Conservation (phyloP, 2,797 vertebrate genomes). For the Cyclopterus lumpus region DNA sequence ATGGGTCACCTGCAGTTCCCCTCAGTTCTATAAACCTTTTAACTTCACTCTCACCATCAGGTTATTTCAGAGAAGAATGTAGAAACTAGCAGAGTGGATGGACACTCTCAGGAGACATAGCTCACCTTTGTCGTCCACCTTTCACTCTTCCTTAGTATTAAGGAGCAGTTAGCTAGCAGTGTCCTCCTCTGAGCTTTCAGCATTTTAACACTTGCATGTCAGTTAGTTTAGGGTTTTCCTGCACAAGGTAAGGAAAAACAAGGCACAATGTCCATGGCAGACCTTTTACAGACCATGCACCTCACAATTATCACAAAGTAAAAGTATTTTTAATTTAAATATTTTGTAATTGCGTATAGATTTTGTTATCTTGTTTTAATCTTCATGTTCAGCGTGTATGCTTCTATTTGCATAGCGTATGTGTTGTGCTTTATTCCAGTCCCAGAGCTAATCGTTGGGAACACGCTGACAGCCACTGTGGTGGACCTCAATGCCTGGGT, state of each 20-base stretch:
- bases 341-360: background rate
- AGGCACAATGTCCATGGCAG: background rate
- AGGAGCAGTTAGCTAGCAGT: background rate
- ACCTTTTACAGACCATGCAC: background rate
- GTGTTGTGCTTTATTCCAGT: slow-evolving; percentile 75
- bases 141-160: background rate
- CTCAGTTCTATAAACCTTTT: background rate
- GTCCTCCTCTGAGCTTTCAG: background rate
- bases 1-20: no score
- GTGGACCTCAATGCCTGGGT: slow-evolving; percentile 97
- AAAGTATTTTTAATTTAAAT: background rate
- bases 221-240: background rate
- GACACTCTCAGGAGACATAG: background rate
- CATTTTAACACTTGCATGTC: background rate
- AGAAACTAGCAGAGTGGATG: background rate
- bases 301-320: background rate
- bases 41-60: background rate
- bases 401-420: background rate
- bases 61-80: background rate
- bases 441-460: slow-evolving; percentile 90
- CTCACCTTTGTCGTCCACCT: background rate
- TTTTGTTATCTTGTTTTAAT: background rate
- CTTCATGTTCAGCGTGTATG: background rate
- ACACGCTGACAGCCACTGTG: slow-evolving; percentile 89
- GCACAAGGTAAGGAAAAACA: background rate